Evolutionary conservation across 2,797 vertebrate genomes (phyloP).

Genomic region (Darevskia nairensis): DNA sequence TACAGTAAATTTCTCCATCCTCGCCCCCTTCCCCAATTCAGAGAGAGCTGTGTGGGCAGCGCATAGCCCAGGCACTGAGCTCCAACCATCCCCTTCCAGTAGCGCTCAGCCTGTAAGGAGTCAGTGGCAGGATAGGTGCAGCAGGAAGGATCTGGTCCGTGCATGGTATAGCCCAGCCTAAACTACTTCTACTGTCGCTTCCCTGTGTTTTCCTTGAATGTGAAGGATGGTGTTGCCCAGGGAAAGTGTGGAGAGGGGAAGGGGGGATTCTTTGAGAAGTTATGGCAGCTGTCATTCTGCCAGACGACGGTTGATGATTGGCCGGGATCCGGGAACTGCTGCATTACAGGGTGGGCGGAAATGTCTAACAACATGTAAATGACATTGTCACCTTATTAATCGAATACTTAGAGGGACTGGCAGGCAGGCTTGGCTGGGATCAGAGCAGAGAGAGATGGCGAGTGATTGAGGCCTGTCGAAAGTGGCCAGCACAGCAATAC

Average conservation of each 20-base stretch:
- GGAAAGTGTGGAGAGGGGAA: not conserved
- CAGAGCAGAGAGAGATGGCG: conserved; percentile 25
- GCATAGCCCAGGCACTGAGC: not conserved
- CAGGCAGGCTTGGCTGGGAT: conserved; percentile 11
- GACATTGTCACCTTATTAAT: conserved; percentile 25
- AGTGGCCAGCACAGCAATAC: not conserved
- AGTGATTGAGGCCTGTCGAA: not conserved
- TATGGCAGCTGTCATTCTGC: not conserved
- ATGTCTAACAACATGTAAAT: conserved; percentile 33
- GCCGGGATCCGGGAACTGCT: not conserved
- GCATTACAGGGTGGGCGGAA: conserved; percentile 10
- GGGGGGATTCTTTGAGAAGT: not conserved
- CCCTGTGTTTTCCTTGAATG: fast-evolving
- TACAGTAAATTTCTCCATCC: not conserved
- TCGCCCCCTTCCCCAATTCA: not conserved
- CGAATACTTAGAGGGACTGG: conserved; percentile 8
- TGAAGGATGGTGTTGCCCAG: not conserved
- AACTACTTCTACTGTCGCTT: not conserved
- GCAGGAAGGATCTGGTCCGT: not conserved
- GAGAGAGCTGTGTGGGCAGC: not conserved
- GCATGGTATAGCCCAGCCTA: not conserved
- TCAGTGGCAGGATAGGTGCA: not conserved
- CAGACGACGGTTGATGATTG: conserved; percentile 15
- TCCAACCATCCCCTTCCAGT: not conserved
- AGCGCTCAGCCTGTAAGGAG: not conserved